phyloP scores from a whole-genome alignment of 2,888 invertebrate genomes.

The Archips xylosteana region DNA sequence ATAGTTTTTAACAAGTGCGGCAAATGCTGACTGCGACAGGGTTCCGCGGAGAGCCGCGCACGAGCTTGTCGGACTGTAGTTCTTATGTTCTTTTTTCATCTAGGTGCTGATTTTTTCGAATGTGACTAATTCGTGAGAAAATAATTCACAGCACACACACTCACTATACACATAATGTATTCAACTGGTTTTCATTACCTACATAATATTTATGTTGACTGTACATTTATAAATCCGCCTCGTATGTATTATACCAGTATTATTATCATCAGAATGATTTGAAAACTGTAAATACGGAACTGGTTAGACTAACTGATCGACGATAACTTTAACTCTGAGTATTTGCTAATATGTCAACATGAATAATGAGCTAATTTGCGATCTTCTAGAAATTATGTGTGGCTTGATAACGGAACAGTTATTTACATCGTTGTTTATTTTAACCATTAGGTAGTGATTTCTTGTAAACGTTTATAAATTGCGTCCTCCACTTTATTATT shows the following conservation, averaged over 20 bases:
- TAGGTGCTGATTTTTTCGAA: too few relatives aligned
- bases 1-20: too few relatives aligned
- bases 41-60: too few relatives aligned
- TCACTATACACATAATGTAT: too few relatives aligned
- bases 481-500: neutral
- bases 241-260: neutral
- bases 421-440: conserved; percentile 8
- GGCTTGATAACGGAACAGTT: conserved; percentile 4
- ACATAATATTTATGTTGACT: neutral
- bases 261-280: neutral
- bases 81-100: too few relatives aligned
- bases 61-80: too few relatives aligned
- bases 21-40: too few relatives aligned
- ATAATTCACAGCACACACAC: too few relatives aligned
- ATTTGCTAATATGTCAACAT: neutral
- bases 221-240: neutral
- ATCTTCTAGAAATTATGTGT: neutral
- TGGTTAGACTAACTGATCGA: neutral
- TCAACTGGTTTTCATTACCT: neutral
- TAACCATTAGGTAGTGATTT: neutral
- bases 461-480: neutral
- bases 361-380: conserved; percentile 15
- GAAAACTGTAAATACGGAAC: neutral
- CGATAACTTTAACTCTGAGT: neutral
- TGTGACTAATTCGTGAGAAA: too few relatives aligned